Evolutionary conservation across 1,140 invertebrate genomes (phyloP), one percentile per base, ranked within the genome.

Genomic region (Aphaenogaster rudis): DNA sequence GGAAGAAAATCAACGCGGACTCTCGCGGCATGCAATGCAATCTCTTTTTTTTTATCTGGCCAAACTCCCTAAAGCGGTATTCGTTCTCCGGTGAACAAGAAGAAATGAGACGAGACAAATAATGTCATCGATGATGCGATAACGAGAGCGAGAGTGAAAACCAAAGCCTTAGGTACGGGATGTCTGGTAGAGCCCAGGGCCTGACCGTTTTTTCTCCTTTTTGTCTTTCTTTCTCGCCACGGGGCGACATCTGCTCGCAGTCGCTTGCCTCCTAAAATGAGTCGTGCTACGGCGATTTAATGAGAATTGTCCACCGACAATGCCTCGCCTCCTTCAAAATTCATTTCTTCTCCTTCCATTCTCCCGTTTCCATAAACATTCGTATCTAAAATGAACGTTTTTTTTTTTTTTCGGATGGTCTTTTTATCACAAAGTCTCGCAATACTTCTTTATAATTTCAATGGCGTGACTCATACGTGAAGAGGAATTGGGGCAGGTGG

Each of bases 1-100:
- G 78, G 45, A 54, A 52, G 64, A 45, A 81, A 84, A 74, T 74
- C 54, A 81, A 87, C 64, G 81, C 87, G 85, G 54, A 91, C 61
- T 89, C 63, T 90, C 88, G 90, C 87, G 88, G 76, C 86, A 91
- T 91, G 88, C 88, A 88, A 93, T 91, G 71, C 71, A 88, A 86
- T 91, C 80, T 90, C 85, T 88, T 88, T 76, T 90, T 79, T 63
- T 88, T 82, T 94, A 95, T 95, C 93, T 95, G 95, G 95, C 95
- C 95, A 95, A 90, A 95, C 94, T 95, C 95, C 95, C 95, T 95
- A 94, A 95, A 95, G 95, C 94, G 92, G 93, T 95, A 95, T 94
- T 93, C 91, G 91, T 91, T 92, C 77, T 92, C 87, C 80, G 88
- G 88, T 69, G 80, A 91, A 85, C 36, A 86, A 82, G 74, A 87